These are phyloP conservation scores for Bubalus kerabau DNA, from an alignment of 2,113 vertebrate genomes.

Conservation along the genomic window DNA sequence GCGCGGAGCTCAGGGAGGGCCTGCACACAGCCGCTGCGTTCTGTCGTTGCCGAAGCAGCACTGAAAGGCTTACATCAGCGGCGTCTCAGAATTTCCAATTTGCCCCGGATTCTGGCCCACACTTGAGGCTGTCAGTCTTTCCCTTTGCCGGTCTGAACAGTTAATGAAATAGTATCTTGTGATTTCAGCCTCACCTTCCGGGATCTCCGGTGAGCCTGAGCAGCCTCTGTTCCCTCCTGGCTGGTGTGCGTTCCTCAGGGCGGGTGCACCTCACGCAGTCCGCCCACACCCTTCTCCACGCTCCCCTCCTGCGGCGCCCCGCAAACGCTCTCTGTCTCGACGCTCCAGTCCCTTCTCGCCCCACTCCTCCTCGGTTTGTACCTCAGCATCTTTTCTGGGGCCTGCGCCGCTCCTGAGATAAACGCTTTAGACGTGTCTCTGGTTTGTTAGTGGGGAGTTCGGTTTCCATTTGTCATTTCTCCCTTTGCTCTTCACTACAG, in stretches of 20 bases:
- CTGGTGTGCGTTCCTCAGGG: accelerated
- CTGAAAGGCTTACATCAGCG: accelerated
- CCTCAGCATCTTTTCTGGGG: neutral
- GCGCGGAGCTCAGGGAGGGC: accelerated
- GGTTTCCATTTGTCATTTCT: neutral
- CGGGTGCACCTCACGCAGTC: accelerated
- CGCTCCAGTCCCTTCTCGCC: too few relatives aligned
- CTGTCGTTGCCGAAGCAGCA: neutral
- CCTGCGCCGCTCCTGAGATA: neutral
- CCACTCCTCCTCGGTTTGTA: accelerated
- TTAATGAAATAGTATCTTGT: neutral
- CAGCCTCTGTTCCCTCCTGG: neutral
- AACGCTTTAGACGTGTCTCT: accelerated
- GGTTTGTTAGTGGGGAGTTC: neutral
- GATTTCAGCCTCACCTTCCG: neutral
- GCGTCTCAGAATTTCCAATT: too few relatives aligned
- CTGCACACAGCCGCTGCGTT: too few relatives aligned
- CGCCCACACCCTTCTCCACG: too few relatives aligned
- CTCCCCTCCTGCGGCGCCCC: too few relatives aligned
- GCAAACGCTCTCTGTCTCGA: neutral
- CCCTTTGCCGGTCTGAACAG: neutral
- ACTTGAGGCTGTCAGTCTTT: neutral
- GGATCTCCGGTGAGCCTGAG: neutral
- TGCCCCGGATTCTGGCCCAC: too few relatives aligned
- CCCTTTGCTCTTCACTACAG: neutral